phyloP scores from a whole-genome alignment of 1,140 invertebrate species.

The Tribolium madens region DNA sequence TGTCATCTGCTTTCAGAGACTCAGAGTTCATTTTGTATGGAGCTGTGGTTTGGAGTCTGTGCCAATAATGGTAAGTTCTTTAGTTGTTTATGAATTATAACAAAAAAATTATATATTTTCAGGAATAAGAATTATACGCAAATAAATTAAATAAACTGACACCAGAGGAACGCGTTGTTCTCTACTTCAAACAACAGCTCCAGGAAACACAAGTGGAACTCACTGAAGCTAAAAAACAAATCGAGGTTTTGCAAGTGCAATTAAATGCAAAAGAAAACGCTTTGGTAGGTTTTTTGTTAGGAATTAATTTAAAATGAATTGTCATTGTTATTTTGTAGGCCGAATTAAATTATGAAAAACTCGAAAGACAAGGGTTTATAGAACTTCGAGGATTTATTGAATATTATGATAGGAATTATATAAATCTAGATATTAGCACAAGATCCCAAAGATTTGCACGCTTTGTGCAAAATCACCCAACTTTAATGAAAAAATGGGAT shows the following conservation, averaged over 20 bases:
- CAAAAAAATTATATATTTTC: too few relatives aligned
- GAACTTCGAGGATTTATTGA: conserved; percentile 13
- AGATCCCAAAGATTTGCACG: conserved; percentile 6
- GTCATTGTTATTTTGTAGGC: too few relatives aligned
- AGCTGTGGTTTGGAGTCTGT: background rate
- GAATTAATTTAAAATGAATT: background rate
- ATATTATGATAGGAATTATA: conserved; percentile 15
- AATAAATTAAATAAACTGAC: conserved; percentile 16
- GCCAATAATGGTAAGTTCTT: background rate
- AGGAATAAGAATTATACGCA: conserved; percentile 2
- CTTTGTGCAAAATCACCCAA: conserved; percentile 14
- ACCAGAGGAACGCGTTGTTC: background rate
- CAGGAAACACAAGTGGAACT: background rate
- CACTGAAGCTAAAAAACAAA: conserved; percentile 26
- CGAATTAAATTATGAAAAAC: conserved; percentile 3
- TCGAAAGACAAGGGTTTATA: conserved; percentile 3
- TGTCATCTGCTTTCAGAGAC: conserved; percentile 2
- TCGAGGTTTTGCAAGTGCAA: conserved; percentile 15
- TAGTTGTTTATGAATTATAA: too few relatives aligned
- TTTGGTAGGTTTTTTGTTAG: too few relatives aligned
- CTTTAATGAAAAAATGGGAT: conserved; percentile 8
- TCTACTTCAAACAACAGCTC: background rate
- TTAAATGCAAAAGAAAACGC: conserved; percentile 10
- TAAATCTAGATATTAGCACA: conserved; percentile 10
- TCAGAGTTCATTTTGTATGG: background rate